Base-by-base conservation (phyloP, 2,113 vertebrate species). In the Cichladusa arquata region DNA sequence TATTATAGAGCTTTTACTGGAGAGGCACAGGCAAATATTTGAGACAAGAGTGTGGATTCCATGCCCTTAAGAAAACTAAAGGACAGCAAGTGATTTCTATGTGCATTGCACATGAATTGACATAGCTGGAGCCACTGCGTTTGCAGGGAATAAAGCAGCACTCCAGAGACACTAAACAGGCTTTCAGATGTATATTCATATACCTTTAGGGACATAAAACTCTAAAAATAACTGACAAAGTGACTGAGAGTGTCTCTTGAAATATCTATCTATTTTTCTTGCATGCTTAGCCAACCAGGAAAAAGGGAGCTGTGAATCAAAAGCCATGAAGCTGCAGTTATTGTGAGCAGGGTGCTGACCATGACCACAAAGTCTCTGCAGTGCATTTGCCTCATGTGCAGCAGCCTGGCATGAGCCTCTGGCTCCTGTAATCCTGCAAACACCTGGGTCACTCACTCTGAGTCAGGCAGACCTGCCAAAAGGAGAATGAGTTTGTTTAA, bases 141-240 rank as follows among this genome's bases (percentile, higher is more conserved):
- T 90, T 78, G 12, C 42, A 61, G 38, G 34, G 47, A 90, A 67
- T 24, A 81, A 86, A 81, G 19, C 17, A 73, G 15, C 40, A 71
- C 86, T 78, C 15, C 20, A 90, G 76, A 84, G 33, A 93, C 85
- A 67, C 67, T 60, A 31, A 81, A 48, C 44, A 58, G 19, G 22
- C 34, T 88, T 88, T 88, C 72, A 60, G 38, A 81, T 87, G 64
- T 92, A 81, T 79, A 81, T 85, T 87, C 34, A 14, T 71, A 79
- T 57, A 71, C 40, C 56, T 87, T 81, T 54, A 92, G 74, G 88
- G 87, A 79, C 40, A 69, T 29, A 65, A 57, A 76, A 67, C 69
- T 67, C 90, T 54, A 74, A 92, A 89, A 87, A 81, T 81, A 91
- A 24, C 65, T 38, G 33, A 54, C 60, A 87, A 66, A 94, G 56